These are phyloP conservation scores for Arion vulgaris DNA, from an alignment of 1,140 invertebrate genomes.

Conservation along the genomic window DNA sequence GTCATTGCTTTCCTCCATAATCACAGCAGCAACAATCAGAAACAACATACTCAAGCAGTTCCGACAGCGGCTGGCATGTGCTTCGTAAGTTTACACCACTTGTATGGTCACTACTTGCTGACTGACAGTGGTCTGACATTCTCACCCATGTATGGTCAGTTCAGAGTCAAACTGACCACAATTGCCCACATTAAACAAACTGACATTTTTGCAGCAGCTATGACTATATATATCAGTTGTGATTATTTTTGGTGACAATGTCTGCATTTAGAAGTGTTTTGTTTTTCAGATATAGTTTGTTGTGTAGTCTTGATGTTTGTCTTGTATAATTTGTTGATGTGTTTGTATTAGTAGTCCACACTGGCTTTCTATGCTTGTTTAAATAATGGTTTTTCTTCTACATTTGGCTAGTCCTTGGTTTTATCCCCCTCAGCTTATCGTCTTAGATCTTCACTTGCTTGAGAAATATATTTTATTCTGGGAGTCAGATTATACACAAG, in stretches of 20 bases:
- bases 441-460: background rate
- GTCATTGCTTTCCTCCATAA: slow-evolving; percentile 2
- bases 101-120: background rate
- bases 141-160: slow-evolving; percentile 17
- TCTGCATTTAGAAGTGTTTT: background rate
- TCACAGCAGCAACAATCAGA: background rate
- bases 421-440: background rate
- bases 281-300: background rate
- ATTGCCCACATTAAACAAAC: background rate
- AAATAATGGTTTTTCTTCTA: background rate
- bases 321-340: background rate
- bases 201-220: background rate
- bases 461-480: background rate
- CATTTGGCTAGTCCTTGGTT: background rate
- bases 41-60: slow-evolving; percentile 51
- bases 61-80: slow-evolving; percentile 64
- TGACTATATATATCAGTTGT: background rate
- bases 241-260: background rate
- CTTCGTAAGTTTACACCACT: slow-evolving; percentile 54
- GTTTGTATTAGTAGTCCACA: background rate
- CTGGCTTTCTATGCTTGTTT: background rate
- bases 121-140: slow-evolving; percentile 16
- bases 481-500: background rate
- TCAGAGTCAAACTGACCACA: background rate
- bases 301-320: background rate